Base-by-base conservation (phyloP, 2,113 vertebrate species). In the Platysternon megacephalum region DNA sequence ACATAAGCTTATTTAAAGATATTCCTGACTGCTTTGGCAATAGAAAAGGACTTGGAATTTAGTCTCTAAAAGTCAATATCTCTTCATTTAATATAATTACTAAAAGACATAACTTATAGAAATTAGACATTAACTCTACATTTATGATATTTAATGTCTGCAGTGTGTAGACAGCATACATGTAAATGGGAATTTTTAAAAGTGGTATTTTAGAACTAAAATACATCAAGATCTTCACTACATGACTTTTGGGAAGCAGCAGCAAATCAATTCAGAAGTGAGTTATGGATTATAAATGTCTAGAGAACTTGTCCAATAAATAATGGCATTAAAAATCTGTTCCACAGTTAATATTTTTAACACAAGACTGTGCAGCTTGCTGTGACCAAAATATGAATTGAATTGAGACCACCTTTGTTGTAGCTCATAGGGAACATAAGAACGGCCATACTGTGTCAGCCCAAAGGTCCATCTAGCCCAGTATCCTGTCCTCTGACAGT, bases 111-210 rank as follows among this genome's bases (percentile, higher is more conserved):
- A 93, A 97, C 95, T 98, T 97, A 56, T 1, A 97, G 97, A 98
- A 97, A 98, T 94, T 97, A 97, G 96, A 91, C 97, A 96, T 97
- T 98, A 98, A 91, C 97, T 97, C 87, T 90, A 88, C 94, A 82
- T 97, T 96, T 95, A 97, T 97, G 96, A 87, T 98, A 97, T 96
- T 98, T 97, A 97, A 98, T 97, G 95, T 90, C 95, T 97, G 97
- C 4, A 0, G 76, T 91, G 91, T 95, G 97, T 94, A 95, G 97
- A 95, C 92, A 93, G 96, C 96, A 95, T 91, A 95, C 91, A 98
- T 97, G 97, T 89, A 98, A 98, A 98, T 98, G 97, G 96, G 96
- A 96, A 97, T 95, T 97, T 97, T 98, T n/a, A 96, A 96, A 97
- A 96, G 92, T 95, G 94, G 91, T 96, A 95, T 96, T 97, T 97